Conservation (phyloP, 2,113 vertebrate genomes). For the Prionailurus viverrinus region DNA sequence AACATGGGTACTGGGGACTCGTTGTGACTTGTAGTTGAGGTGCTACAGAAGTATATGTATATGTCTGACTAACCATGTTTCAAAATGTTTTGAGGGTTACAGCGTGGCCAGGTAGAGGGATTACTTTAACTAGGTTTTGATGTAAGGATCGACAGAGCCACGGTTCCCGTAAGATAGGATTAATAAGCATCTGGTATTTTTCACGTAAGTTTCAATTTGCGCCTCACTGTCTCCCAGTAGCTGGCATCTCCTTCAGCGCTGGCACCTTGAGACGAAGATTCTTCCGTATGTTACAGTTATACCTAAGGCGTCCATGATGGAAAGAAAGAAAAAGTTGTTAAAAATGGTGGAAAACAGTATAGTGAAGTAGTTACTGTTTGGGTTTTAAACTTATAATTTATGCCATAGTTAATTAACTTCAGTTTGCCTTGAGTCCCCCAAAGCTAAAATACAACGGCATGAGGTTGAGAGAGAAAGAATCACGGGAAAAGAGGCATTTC, state of each 20-base stretch:
- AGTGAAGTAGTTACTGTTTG: neutral
- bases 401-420: neutral
- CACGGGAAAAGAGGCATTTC: neutral
- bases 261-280: neutral
- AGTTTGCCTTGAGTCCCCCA: neutral
- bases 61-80: neutral
- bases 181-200: neutral
- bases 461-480: neutral
- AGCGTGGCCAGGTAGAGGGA: neutral
- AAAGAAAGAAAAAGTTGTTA: neutral
- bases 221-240: neutral
- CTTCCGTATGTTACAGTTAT: neutral
- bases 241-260: neutral
- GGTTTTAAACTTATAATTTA: neutral
- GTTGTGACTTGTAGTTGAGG: conserved; percentile 12
- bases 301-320: neutral
- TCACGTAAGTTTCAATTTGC: neutral
- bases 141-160: neutral
- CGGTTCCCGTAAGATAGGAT: neutral
- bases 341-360: neutral
- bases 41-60: neutral
- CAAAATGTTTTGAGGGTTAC: neutral
- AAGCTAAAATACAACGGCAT: neutral
- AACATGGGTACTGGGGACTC: neutral
- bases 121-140: conserved; percentile 12